These are phyloP conservation scores for Drosophila leonis DNA, from an alignment of 2,888 invertebrate species.

Conservation along the genomic window DNA sequence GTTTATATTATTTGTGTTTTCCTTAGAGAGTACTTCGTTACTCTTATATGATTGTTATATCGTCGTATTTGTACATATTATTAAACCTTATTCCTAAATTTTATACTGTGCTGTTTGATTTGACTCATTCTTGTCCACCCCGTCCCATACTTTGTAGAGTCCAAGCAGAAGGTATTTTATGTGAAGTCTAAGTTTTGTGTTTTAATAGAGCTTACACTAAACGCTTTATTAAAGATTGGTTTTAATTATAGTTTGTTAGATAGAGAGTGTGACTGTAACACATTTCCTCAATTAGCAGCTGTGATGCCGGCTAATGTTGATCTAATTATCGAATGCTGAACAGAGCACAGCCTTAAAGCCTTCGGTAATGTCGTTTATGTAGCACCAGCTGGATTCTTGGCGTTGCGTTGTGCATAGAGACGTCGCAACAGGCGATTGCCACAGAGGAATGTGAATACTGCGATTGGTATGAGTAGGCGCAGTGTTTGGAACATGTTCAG, in stretches of 20 bases:
- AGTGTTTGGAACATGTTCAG: slow-evolving; percentile 98
- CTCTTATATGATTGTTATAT: slow-evolving; percentile 33
- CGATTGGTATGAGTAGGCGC: slow-evolving; percentile 94
- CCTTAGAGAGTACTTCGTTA: slow-evolving; percentile 11
- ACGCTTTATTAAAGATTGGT: slow-evolving; percentile 70
- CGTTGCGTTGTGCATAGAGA: slow-evolving; percentile 86
- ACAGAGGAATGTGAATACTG: slow-evolving; percentile 95
- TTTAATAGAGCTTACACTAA: slow-evolving; percentile 73
- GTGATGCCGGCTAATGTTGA: slow-evolving; percentile 18
- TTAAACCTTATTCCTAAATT: slow-evolving; percentile 35
- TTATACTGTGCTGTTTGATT: slow-evolving; percentile 8
- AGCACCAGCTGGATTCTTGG: slow-evolving; percentile 57
- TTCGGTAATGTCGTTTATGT: slow-evolving; percentile 37
- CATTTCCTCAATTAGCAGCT: slow-evolving; percentile 35
- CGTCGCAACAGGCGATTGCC: slow-evolving; percentile 96
- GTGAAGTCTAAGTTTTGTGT: slow-evolving; percentile 8
- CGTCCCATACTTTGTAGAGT: too few species aligned
- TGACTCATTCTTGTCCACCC: neutral
- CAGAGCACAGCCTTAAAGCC: slow-evolving; percentile 53
- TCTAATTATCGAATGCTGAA: slow-evolving; percentile 41
- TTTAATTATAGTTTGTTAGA: slow-evolving; percentile 48
- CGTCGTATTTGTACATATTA: slow-evolving; percentile 32
- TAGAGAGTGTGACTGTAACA: slow-evolving; percentile 55
- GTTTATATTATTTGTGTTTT: neutral
- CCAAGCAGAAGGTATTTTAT: neutral